A percentile compares a stretch with the other conserved stretches of the same genome.
Conservation (phyloP, 2,888 invertebrate genomes). For the Spatulosminthurus flaviceps region DNA sequence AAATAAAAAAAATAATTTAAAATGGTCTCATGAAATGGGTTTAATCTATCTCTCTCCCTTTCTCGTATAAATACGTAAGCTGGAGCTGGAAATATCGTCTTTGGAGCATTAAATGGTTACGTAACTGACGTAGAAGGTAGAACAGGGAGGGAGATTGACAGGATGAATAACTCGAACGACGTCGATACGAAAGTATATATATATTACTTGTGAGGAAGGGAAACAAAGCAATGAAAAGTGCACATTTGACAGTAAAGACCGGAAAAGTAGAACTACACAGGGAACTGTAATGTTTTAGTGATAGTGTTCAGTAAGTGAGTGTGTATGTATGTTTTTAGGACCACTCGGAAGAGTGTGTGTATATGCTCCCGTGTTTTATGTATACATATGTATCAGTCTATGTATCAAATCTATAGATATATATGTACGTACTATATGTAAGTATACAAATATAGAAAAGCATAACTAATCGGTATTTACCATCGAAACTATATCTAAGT, state of each 20-base stretch:
- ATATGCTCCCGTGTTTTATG: too few species aligned
- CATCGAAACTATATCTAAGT: slow-evolving; percentile 21
- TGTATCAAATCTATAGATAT: too few species aligned
- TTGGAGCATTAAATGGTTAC: neutral
- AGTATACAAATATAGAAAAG: neutral
- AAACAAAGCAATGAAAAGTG: slow-evolving; percentile 18
- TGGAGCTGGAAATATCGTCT: neutral
- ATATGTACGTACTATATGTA: neutral
- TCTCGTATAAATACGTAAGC: too few species aligned
- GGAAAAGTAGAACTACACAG: neutral
- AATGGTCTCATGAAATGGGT: neutral
- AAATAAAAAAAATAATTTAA: slow-evolving; percentile 1
- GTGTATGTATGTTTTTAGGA: too few species aligned
- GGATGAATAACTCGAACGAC: slow-evolving; percentile 7
- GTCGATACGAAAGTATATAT: neutral
- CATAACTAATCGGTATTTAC: neutral
- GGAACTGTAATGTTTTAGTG: neutral
- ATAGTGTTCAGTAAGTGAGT: too few species aligned
- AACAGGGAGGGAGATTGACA: slow-evolving; percentile 15
- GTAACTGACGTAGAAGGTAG: slow-evolving; percentile 10
- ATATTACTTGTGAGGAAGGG: neutral
- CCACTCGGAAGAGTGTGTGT: too few species aligned
- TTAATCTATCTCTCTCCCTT: neutral
- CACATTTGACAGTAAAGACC: slow-evolving; percentile 23
- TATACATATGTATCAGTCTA: too few species aligned